These are phyloP conservation scores for Athrips mouffetella DNA, from an alignment of 2,888 invertebrate species.

Conservation along the genomic window DNA sequence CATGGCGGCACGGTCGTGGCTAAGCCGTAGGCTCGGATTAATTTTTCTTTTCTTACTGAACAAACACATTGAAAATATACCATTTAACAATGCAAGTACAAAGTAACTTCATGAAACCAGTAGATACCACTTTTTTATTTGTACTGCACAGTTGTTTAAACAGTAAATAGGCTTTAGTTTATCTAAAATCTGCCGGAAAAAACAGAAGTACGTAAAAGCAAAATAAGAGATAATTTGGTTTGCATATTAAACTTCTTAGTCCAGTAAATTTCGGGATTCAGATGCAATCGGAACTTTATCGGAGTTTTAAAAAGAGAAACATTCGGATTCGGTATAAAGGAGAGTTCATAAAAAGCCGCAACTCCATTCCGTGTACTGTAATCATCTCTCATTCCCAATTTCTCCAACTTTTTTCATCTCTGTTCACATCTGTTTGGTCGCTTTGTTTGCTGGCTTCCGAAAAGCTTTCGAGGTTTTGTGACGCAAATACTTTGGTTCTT, in stretches of 20 bases:
- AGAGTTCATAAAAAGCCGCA: constrained; percentile 69
- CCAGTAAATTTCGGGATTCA: constrained; percentile 46
- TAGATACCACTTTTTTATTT: too few relatives aligned
- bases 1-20: too few relatives aligned
- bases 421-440: constrained; percentile 70
- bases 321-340: constrained; percentile 68
- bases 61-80: too few relatives aligned
- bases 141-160: too few relatives aligned
- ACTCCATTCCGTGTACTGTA: constrained; percentile 73
- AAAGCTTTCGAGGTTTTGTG: too few relatives aligned
- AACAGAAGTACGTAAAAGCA: too few relatives aligned
- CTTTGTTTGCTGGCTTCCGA: constrained; percentile 53
- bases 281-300: constrained; percentile 54
- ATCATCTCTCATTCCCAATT: constrained; percentile 71
- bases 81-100: too few relatives aligned
- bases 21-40: too few relatives aligned
- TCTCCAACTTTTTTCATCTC: constrained; percentile 74
- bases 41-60: too few relatives aligned
- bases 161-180: too few relatives aligned
- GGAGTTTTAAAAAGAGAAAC: constrained; percentile 58
- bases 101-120: too few relatives aligned
- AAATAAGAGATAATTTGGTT: constrained; percentile 14
- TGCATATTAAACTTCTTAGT: constrained; percentile 55
- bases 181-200: too few relatives aligned
- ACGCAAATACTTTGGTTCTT: constrained; percentile 15